Base-by-base conservation (phyloP, 1,140 invertebrate species). In the Rhyacophila brunnea region DNA sequence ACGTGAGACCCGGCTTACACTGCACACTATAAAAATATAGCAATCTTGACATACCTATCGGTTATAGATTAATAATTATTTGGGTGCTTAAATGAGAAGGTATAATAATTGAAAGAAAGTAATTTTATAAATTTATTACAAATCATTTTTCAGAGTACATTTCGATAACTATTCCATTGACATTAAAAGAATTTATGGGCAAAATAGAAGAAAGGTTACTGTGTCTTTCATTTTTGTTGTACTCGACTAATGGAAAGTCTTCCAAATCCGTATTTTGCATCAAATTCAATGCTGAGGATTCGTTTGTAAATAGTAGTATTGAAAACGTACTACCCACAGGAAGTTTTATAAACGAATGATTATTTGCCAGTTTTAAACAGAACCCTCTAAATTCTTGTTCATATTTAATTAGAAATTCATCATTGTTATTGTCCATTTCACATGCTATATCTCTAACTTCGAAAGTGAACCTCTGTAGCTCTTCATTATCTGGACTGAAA, bases 381-480 rank as follows among this genome's bases (percentile, higher is more conserved):
- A 84, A 78, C 13, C 78, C 80, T 55, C 82, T 74, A 15, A 86
- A 68, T 59, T 77, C 80, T 68, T 84, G 80, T 68, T 85, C 83
- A 10, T 74, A 74, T 66, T 81, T 79, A 4, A 83, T 68, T 58
- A 83, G 80, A 71, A 84, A 85, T 2, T 83, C 78, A 70, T 85
- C 83, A 7, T 19, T 46, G 9, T 67, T 72, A 32, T 73, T 68
- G 40, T 74, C 66, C 53, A 54, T 66, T 1, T 45, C 7, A 18
- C 49, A 60, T 19, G 66, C 67, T 57, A 69, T 71, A 35, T 77
- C 35, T 6, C 43, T 57, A 28, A 84, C 61, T 67, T 84, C 75
- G 66, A 86, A 84, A 19, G 82, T 71, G 70, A 81, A 83, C 64
- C 78, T 82, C 62, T 82, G 71, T 14, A 81, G 14, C 17, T 78